These are phyloP conservation scores for Cygnus olor DNA, from an alignment of 2,797 vertebrate genomes.

Conservation along the genomic window DNA sequence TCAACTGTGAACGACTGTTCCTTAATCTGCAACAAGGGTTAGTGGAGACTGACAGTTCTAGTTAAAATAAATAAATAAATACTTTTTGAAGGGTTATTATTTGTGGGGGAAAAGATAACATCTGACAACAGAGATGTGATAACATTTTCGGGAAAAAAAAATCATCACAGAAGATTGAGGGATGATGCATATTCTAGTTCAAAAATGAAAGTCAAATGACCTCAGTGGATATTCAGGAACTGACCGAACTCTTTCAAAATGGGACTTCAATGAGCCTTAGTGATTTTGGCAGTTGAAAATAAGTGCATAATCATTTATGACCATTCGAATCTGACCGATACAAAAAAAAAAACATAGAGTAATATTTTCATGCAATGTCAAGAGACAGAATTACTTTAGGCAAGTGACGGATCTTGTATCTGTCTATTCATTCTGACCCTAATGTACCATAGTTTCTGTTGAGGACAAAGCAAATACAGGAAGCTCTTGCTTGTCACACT, in stretches of 20 bases:
- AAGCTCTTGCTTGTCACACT: neutral
- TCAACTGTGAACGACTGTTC: neutral
- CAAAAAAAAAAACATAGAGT: neutral
- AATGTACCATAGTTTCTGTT: neutral
- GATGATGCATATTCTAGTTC: neutral
- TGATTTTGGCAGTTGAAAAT: neutral
- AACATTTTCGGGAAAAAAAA: neutral
- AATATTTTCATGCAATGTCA: neutral
- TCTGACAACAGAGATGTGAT: neutral
- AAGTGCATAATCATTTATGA: neutral
- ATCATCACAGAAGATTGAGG: neutral
- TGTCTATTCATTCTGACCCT: neutral
- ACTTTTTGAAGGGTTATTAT: neutral
- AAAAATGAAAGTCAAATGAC: neutral
- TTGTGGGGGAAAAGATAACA: neutral
- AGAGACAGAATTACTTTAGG: neutral
- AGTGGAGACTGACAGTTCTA: neutral
- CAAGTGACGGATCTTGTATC: neutral
- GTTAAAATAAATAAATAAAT: neutral
- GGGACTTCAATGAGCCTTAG: neutral
- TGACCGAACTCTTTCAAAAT: neutral
- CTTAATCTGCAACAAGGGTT: neutral
- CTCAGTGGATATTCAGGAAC: neutral
- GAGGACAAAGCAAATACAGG: neutral
- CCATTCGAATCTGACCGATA: neutral